Evolutionary conservation across 2,888 invertebrate genomes (phyloP).

Genomic region (Cephus pygmeus): DNA sequence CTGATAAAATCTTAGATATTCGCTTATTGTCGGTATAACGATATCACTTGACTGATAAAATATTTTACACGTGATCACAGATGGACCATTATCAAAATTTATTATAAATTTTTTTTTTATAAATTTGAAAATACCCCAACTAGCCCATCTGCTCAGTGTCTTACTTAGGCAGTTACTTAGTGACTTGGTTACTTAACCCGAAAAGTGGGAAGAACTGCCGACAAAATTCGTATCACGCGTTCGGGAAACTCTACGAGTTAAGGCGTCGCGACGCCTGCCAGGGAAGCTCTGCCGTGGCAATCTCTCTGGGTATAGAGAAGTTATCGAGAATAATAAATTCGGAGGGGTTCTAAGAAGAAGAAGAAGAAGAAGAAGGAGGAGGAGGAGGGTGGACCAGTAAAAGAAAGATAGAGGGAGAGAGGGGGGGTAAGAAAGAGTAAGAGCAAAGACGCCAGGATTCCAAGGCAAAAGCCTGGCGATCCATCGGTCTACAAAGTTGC

Average conservation of each 20-base stretch:
- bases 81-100: neutral
- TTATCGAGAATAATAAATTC: constrained; percentile 56
- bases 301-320: constrained; percentile 27
- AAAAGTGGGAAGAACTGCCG: neutral
- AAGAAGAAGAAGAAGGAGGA: constrained; percentile 1
- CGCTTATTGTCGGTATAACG: neutral
- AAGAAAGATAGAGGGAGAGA: constrained; percentile 9
- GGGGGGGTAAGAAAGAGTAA: constrained; percentile 28
- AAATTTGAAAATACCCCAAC: neutral
- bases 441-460: constrained; percentile 27
- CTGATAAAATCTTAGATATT: neutral
- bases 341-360: constrained; percentile 15
- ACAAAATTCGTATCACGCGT: neutral
- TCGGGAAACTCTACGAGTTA: neutral
- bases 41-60: neutral
- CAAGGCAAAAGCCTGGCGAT: constrained; percentile 31
- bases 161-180: neutral
- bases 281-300: neutral
- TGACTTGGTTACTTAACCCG: neutral
- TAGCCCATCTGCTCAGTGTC: neutral
- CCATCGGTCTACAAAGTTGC: constrained; percentile 42
- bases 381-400: neutral
- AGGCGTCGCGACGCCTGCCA: constrained; percentile 1
- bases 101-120: neutral
- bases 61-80: neutral